Conservation (phyloP, 2,113 vertebrate species). For the Geococcyx californianus region DNA sequence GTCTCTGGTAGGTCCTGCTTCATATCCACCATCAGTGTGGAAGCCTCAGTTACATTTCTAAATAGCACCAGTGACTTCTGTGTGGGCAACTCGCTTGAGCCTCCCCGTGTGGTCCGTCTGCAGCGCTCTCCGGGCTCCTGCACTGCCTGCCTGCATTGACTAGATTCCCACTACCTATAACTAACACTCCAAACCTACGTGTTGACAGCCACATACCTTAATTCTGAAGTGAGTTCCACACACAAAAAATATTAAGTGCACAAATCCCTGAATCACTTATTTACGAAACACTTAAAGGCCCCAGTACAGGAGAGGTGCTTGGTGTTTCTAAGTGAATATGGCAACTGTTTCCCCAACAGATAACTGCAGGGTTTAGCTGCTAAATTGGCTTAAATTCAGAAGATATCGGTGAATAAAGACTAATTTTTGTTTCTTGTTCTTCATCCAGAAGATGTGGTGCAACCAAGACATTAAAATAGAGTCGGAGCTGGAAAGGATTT, state of each 20-base stretch:
- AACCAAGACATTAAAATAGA: conserved; percentile 6
- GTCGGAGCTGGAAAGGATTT: background rate
- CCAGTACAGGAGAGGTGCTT: background rate
- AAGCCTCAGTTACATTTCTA: background rate
- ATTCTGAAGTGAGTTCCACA: background rate
- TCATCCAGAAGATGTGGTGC: background rate
- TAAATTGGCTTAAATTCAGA: conserved; percentile 13
- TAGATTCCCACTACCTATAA: background rate
- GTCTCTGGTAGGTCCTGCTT: background rate
- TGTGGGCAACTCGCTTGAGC: background rate
- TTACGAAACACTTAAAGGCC: background rate
- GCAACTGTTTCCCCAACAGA: background rate
- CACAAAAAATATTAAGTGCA: background rate
- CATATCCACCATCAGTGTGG: background rate
- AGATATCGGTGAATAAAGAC: background rate
- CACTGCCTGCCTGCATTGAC: background rate
- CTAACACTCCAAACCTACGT: background rate
- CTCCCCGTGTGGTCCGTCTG: background rate
- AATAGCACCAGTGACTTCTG: background rate
- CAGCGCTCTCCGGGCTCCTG: background rate
- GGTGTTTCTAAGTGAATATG: background rate
- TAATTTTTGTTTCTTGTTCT: background rate
- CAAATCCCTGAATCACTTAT: background rate
- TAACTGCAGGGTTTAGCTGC: conserved; percentile 7
- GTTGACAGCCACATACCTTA: background rate